Evolutionary conservation across 37 sponge, comb jelly and placozoan genomes (phyloP).

Genomic region (Chondrilla cf. caribensis): DNA sequence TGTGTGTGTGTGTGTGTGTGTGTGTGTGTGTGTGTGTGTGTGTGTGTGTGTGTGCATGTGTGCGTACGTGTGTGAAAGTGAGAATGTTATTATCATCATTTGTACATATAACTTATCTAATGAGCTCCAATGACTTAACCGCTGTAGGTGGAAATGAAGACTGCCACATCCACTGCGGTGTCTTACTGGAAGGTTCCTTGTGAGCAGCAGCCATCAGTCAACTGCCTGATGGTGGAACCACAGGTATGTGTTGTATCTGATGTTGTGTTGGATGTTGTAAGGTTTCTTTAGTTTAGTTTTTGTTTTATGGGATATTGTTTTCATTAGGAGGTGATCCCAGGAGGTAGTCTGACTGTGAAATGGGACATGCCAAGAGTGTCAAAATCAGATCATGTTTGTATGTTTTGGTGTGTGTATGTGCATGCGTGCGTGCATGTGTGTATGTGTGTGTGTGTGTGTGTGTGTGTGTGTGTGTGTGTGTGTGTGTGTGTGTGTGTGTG

Average conservation of each 20-base stretch:
- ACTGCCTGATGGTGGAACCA: conserved; percentile 38
- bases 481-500: neutral
- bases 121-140: no score
- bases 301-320: no score
- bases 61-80: neutral
- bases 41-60: neutral
- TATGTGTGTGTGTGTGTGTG: conserved; percentile 19
- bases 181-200: conserved; percentile 39
- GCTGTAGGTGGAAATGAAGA: conserved; percentile 50
- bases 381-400: conserved; percentile 26
- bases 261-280: no score
- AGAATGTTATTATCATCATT: neutral
- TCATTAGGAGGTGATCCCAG: conserved; percentile 10
- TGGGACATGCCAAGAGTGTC: conserved; percentile 46
- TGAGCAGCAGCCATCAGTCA: conserved; percentile 12
- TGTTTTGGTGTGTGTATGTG: neutral
- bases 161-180: conserved; percentile 52
- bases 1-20: conserved; percentile 47
- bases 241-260: no score
- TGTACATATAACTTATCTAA: no score
- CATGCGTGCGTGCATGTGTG: conserved; percentile 5
- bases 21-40: conserved; percentile 12
- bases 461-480: neutral
- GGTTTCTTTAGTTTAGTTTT: no score
- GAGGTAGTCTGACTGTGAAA: conserved; percentile 25